phyloP scores from a whole-genome alignment of 2,113 vertebrate genomes.

The Falcunculus frontatus region DNA sequence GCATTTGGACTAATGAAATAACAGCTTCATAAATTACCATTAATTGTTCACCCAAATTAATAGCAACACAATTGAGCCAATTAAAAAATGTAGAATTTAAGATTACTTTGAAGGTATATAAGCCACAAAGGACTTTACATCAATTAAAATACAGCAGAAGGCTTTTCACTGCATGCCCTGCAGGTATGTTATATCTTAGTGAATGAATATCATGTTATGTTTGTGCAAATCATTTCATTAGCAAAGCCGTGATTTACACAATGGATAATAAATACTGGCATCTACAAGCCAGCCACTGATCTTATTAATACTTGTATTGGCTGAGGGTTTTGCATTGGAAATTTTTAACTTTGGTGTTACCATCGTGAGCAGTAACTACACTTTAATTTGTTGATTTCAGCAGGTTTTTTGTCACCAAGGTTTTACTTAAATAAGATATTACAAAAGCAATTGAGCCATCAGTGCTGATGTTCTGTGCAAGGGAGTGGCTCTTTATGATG shows the following conservation, averaged over 20 bases:
- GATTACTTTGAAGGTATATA: not conserved
- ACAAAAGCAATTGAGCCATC: not conserved
- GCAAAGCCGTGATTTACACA: not conserved
- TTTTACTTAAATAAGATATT: not conserved
- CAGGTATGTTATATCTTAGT: not conserved
- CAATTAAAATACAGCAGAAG: slow-evolving; percentile 1
- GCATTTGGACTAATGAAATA: not conserved
- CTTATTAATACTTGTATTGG: not conserved
- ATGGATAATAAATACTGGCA: not conserved
- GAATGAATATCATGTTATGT: not conserved
- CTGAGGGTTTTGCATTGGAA: not conserved
- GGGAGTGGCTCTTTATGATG: not conserved
- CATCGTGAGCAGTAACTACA: not conserved
- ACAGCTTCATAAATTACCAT: not conserved
- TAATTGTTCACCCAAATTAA: not conserved
- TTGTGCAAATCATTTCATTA: slow-evolving; percentile 15
- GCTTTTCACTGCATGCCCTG: not conserved
- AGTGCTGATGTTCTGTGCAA: not conserved
- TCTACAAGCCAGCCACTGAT: not conserved
- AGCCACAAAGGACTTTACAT: not conserved
- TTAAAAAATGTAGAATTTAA: slow-evolving; percentile 1
- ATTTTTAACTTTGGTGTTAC: not conserved
- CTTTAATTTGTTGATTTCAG: not conserved
- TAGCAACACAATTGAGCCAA: not conserved
- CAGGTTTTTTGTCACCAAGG: not conserved